phyloP scores from a whole-genome alignment of 2,113 vertebrate genomes.

The Empidonax traillii region DNA sequence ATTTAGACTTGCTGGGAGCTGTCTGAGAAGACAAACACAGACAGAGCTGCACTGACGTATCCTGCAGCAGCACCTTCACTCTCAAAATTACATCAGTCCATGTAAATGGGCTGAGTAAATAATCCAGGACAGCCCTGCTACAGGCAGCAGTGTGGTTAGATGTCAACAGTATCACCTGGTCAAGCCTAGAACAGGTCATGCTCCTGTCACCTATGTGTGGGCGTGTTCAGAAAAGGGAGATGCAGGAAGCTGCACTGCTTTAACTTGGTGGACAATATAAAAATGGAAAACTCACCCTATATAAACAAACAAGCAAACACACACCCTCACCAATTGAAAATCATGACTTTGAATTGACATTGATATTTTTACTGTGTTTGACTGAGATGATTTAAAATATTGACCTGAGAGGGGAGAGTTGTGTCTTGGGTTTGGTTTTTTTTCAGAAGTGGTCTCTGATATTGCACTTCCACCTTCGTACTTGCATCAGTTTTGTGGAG shows the following conservation, averaged over 20 bases:
- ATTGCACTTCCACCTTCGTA: neutral
- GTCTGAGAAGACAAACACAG: neutral
- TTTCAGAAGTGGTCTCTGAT: neutral
- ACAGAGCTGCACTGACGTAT: accelerated
- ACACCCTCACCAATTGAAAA: neutral
- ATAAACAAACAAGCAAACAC: neutral
- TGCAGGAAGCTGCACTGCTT: accelerated
- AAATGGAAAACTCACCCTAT: neutral
- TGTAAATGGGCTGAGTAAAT: neutral
- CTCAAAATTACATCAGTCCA: neutral
- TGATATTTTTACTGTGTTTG: neutral
- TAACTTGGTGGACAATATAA: neutral
- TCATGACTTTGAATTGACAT: neutral
- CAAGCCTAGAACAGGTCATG: neutral
- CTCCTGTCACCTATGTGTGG: accelerated
- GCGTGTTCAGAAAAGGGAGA: neutral
- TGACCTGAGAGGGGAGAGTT: accelerated
- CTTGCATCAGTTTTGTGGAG: neutral
- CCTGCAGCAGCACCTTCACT: neutral
- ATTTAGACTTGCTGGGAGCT: neutral
- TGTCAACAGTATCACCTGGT: neutral
- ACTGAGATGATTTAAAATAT: neutral
- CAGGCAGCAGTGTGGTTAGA: accelerated
- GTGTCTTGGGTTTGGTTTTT: neutral
- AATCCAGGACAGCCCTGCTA: neutral